phyloP scores from a whole-genome alignment of 2,113 vertebrate genomes.

The Equus quagga region DNA sequence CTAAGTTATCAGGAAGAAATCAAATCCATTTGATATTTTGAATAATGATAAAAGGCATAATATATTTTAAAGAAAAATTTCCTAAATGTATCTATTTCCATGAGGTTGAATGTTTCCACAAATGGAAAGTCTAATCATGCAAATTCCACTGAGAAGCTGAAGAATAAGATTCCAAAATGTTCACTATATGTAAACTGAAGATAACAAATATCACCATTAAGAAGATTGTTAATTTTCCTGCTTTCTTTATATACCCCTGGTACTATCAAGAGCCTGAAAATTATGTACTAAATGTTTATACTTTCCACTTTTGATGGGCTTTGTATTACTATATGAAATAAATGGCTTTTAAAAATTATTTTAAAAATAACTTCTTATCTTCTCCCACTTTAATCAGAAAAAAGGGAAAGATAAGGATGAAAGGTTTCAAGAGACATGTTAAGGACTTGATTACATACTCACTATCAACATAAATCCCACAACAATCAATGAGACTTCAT shows the following conservation, averaged over 20 bases:
- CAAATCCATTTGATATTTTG: background rate
- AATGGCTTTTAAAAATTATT: background rate
- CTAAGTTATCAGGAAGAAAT: background rate
- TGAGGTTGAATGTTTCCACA: background rate
- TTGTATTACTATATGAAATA: slow-evolving; percentile 8
- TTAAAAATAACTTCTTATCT: background rate
- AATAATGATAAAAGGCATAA: slow-evolving; percentile 5
- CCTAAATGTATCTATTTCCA: background rate
- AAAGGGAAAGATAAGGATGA: background rate
- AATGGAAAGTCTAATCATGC: background rate
- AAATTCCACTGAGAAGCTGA: background rate
- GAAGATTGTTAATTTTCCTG: background rate
- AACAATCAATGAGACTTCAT: background rate
- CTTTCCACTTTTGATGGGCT: background rate
- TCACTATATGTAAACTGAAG: slow-evolving; percentile 2
- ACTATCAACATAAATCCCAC: background rate
- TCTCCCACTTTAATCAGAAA: slow-evolving; percentile 45
- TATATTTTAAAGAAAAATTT: background rate
- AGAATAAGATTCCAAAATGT: slow-evolving; percentile 6
- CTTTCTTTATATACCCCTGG: slow-evolving; percentile 16
- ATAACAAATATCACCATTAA: slow-evolving; percentile 28
- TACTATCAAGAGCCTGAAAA: background rate
- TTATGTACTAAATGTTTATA: background rate
- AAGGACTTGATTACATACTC: background rate
- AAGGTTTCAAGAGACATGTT: background rate